Conservation (phyloP, 2,888 invertebrate genomes). For the Coenonympha glycerion region DNA sequence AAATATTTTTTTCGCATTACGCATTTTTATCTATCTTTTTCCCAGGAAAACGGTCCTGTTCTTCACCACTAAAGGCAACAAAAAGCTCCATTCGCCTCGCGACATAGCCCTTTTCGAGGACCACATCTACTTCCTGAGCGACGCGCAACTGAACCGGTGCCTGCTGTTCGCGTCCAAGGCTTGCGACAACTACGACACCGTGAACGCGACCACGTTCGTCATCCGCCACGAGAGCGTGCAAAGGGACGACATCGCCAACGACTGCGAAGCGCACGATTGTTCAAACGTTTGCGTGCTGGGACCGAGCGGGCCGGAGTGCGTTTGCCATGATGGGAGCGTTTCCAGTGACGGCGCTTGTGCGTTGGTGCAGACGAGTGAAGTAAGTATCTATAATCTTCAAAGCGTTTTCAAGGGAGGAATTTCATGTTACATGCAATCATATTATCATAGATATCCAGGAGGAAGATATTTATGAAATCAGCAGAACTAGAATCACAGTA, state of each 20-base stretch:
- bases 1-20: too few relatives aligned
- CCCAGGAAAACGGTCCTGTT: conserved; percentile 61
- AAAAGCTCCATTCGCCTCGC: conserved; percentile 70
- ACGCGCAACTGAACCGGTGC: conserved; percentile 77
- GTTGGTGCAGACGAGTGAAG: conserved; percentile 33
- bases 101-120: conserved; percentile 84
- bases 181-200: conserved; percentile 66
- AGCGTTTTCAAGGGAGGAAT: too few relatives aligned
- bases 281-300: conserved; percentile 77
- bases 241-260: conserved; percentile 49
- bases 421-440: too few relatives aligned
- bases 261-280: conserved; percentile 70
- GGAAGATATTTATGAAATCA: too few relatives aligned
- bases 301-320: conserved; percentile 61
- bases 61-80: conserved; percentile 54
- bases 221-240: conserved; percentile 51
- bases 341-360: conserved; percentile 40
- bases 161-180: conserved; percentile 69
- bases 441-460: too few relatives aligned
- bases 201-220: conserved; percentile 47
- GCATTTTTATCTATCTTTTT: too few relatives aligned
- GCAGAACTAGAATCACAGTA: too few relatives aligned
- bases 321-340: conserved; percentile 67
- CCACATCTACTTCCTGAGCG: conserved; percentile 82
- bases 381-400: too few relatives aligned